These are phyloP conservation scores for human (Homo sapiens) DNA, from an alignment of 2,113 vertebrate species.

Conservation along the genomic window DNA sequence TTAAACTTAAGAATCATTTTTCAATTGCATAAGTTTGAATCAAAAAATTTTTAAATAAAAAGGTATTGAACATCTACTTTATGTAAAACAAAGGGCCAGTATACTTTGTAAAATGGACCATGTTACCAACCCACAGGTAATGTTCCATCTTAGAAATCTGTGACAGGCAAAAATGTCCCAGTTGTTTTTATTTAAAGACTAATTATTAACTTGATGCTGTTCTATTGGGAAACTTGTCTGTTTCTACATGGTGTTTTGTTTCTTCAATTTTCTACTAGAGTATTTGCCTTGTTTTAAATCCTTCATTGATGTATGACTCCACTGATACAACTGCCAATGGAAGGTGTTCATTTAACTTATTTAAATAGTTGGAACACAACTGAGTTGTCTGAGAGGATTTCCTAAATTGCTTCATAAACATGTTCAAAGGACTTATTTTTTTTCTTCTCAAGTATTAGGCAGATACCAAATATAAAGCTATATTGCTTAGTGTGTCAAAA, in stretches of 20 bases:
- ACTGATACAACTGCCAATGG: background rate
- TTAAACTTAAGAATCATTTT: constrained; percentile 9
- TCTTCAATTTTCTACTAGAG: background rate
- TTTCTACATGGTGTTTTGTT: background rate
- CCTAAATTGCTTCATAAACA: constrained; percentile 12
- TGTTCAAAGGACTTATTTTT: background rate
- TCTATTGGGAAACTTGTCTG: constrained; percentile 5
- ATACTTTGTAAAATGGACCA: background rate
- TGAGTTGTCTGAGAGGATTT: constrained; percentile 21
- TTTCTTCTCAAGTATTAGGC: background rate
- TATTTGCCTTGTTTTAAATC: background rate
- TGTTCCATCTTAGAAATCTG: background rate
- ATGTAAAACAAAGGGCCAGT: background rate
- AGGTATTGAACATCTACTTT: background rate
- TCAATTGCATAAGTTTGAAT: background rate
- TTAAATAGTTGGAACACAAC: background rate
- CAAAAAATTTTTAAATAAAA: background rate
- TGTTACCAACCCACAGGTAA: background rate
- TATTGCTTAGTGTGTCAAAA: constrained; percentile 29
- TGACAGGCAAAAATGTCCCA: background rate
- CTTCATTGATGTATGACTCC: background rate
- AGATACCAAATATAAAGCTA: constrained; percentile 19
- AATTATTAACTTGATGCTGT: background rate
- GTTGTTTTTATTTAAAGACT: background rate
- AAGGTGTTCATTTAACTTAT: constrained; percentile 1